Evolutionary conservation across 1,140 invertebrate genomes (phyloP), one percentile per base, ranked within the genome.

Genomic region (Bombus balteatus): DNA sequence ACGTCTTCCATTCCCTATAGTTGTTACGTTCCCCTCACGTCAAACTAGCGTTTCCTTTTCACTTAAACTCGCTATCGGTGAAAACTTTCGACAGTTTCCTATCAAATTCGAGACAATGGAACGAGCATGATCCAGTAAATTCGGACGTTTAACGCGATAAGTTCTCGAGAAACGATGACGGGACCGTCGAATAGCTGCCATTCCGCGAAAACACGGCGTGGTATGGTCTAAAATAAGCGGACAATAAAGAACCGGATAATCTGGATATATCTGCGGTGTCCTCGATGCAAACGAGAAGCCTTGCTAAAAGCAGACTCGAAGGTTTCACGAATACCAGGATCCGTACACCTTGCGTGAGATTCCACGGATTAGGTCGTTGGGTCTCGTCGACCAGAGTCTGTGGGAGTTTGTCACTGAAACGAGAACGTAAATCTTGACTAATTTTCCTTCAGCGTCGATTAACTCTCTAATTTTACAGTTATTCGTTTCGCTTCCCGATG

Each of bases 181-280:
- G 18, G 47, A 53, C 47, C 47, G 68, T 39, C 32, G 32, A 34
- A 74, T 53, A 10, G 37, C 18, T 22, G 22, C 37, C n/a, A 47
- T 78, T 72, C 41, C 76, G 53, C 4, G 28, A 34, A 32, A 70
- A 66, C 74, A 68, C 25, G 66, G 1, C 28, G 34, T 28, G 78
- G 34, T 59, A 74, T 75, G 75, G 83, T 88, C 75, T 86, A 76
- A 88, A 80, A 83, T 86, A 89, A 80, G 43, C 34, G 59, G 47
- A 86, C 81, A 76, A 87, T 87, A 87, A 87, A 85, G 76, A 89
- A 89, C 77, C 81, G 81, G 88, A 90, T 89, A 87, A 90, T 89
- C 81, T 77, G 72, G 84, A 87, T 83, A 80, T 80, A 68, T 80
- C 32, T 39, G 81, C 37, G 43, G 43, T 70, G 57, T 89, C 76